Evolutionary conservation across 2,888 invertebrate species (phyloP).

Genomic region (Meiosimyza decipiens): DNA sequence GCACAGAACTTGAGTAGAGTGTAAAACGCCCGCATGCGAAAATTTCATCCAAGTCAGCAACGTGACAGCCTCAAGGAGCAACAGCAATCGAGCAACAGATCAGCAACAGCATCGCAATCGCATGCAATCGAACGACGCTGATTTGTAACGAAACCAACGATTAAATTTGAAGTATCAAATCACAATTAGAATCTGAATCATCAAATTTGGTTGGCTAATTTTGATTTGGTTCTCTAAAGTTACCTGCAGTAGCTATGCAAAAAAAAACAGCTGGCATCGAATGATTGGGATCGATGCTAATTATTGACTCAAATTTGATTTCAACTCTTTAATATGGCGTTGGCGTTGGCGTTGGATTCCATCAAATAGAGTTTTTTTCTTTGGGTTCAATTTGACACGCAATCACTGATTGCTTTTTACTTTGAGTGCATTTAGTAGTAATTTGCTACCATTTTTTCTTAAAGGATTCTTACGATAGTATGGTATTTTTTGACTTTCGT

Average conservation of each 20-base stretch:
- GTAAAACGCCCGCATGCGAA: constrained; percentile 31
- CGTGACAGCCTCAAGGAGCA: constrained; percentile 45
- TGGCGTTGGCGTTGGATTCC: constrained; percentile 26
- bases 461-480: neutral
- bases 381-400: constrained; percentile 20
- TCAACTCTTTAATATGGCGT: constrained; percentile 1
- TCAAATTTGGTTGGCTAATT: constrained; percentile 4
- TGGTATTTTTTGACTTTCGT: neutral
- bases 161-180: neutral
- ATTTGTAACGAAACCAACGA: constrained; percentile 1
- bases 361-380: constrained; percentile 11
- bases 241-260: constrained; percentile 6
- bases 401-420: neutral
- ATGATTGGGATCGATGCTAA: neutral
- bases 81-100: constrained; percentile 3
- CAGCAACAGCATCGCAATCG: constrained; percentile 7
- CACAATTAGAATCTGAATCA: constrained; percentile 25
- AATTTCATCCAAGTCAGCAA: constrained; percentile 34
- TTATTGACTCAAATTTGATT: neutral
- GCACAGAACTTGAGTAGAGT: neutral
- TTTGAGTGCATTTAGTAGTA: neutral
- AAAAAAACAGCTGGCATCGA: constrained; percentile 3
- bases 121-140: constrained; percentile 10
- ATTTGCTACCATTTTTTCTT: neutral
- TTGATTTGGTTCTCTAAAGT: neutral